These are phyloP conservation scores for Muraenolepis orangiensis DNA, from an alignment of 2,797 vertebrate genomes.

Conservation along the genomic window DNA sequence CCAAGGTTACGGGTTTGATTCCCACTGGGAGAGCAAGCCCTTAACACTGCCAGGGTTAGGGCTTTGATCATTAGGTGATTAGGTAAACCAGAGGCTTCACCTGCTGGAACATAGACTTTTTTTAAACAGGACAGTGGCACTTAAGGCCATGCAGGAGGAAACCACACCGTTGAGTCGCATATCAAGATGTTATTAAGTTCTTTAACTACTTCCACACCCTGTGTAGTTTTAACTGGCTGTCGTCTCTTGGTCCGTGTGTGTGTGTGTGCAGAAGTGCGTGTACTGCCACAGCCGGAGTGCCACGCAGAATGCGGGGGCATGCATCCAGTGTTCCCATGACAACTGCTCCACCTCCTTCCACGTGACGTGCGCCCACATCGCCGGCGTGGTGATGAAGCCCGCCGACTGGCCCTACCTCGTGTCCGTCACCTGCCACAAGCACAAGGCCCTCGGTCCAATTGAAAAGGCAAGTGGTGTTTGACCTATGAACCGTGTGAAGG, in stretches of 20 bases:
- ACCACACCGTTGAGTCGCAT: too few relatives aligned
- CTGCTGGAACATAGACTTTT: too few relatives aligned
- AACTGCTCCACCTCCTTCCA: conserved; percentile 97
- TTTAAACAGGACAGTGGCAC: too few relatives aligned
- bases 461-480: conserved; percentile 55
- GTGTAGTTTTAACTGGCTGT: not conserved
- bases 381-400: conserved; percentile 87
- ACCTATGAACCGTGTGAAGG: not conserved
- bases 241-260: not conserved
- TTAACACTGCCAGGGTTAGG: not conserved
- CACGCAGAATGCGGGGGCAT: conserved; percentile 81
- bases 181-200: too few relatives aligned
- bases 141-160: too few relatives aligned
- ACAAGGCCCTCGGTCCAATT: conserved; percentile 67
- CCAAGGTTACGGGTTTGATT: not conserved
- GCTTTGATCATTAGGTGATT: too few relatives aligned
- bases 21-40: not conserved
- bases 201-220: too few relatives aligned
- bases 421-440: conserved; percentile 91
- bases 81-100: too few relatives aligned
- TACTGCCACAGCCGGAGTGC: conserved; percentile 82
- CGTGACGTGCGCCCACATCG: conserved; percentile 91
- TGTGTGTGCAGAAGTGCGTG: conserved; percentile 89
- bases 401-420: conserved; percentile 96
- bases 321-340: conserved; percentile 90